Evolutionary conservation across 1,140 invertebrate species (phyloP), one percentile per base, ranked within the genome.

Genomic region (Atta texana): DNA sequence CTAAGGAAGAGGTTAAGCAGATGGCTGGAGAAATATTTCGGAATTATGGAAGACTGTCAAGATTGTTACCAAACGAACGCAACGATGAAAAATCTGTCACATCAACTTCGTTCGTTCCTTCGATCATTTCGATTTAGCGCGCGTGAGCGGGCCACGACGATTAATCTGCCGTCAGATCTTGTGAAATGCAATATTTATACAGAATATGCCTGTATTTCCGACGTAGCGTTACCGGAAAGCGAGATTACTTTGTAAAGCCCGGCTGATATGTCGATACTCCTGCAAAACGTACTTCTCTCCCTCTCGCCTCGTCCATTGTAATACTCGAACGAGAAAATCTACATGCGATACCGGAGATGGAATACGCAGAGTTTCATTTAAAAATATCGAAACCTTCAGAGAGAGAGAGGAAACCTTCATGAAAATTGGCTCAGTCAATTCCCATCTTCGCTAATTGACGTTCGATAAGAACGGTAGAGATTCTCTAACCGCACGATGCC

Each of bases 231-330:
- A 6, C 44, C n/a, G 51, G 66, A 44, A 71, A 44, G 64, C 63
- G 64, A 69, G 64, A 71, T 81, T 81, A 71, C 66, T 71, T 81
- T 81, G 51, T 59, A 69, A 69, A 69, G 51, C 53, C 21, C 53
- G 34, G 66, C 53, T 81, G 78, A 81, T 44, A 81, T 44, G 55
- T 81, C 78, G 78, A 81, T 81, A 81, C 28, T 69, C 77, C 31
- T 59, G 78, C 21, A n/a, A 55, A 81, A 59, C 21, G 16, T 55
- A 55, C 24, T 4, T 8, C 10, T 12, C 10, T 21, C 4, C 31
- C 21, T 24, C n/a, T 51, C 12, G 5, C 8, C 31, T 64, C 21
- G 49, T 10, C 66, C 39, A 44, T 4, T 10, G 31, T 80, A 59
- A 71, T 78, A 53, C 28, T 49, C 61, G 59, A 21, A 55, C 16